Base-by-base conservation (phyloP, 2,113 vertebrate species). In the Theristicus caerulescens region DNA sequence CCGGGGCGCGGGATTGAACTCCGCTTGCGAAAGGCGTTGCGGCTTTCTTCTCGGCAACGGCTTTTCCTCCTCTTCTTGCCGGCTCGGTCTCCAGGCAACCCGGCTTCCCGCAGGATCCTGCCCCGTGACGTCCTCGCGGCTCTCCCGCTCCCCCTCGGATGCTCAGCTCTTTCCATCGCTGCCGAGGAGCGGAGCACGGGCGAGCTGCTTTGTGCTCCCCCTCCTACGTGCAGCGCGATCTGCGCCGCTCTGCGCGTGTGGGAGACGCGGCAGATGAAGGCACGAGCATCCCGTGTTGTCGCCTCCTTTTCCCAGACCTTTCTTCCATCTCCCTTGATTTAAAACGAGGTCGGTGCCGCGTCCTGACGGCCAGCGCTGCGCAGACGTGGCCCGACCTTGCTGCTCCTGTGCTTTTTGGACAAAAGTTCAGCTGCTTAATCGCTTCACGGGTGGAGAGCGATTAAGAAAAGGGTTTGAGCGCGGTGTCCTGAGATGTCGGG, bases 51-150 rank as follows among this genome's bases (percentile, higher is more conserved):
- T 65, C n/a, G 1, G 69, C 82, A 59, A 36, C 34, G 65, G 31
- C 89, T 94, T 90, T 73, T 58, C 82, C 81, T 95, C 91, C 70
- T 82, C 17, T 47, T 92, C 79, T 69, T 77, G 69, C 49, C 17
- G 59, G 62, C 88, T 96, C 90, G 57, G 96, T 97, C 96, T 97
- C 96, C 94, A 86, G 94, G 93, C 96, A 97, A 86, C 96, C 54
- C 40, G 47, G 80, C 82, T 86, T 97, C 94, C 86, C 29, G 29
- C 73, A 64, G 73, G 66, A 86, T 86, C 85, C 64, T 91, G 59
- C 61, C 66, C 82, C 29, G 55, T 96, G 97, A 96, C 21, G 42
- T 94, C 94, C 86, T 82, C 61, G 44, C 46, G 51, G 69, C 47
- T 64, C 76, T 78, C 62, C 27, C 25, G 17, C 36, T 42, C 54